These are phyloP conservation scores for Orbicella faveolata DNA, from an alignment of 64 coral and sea anemone genomes.

Conservation along the genomic window DNA sequence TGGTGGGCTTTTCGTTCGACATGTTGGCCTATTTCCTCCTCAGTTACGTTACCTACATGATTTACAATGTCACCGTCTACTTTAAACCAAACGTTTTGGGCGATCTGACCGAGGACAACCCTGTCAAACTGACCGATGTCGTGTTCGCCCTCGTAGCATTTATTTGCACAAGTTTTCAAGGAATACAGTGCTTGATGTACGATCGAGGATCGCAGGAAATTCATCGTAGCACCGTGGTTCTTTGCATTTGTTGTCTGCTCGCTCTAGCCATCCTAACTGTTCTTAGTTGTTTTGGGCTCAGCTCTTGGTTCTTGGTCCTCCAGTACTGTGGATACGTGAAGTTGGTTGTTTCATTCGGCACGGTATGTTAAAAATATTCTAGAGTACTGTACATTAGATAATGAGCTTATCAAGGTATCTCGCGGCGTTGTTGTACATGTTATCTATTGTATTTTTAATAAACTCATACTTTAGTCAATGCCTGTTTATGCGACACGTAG, in stretches of 20 bases:
- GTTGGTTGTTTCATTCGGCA: slow-evolving; percentile 73
- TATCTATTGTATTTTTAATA: too few species aligned
- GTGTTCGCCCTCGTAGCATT: slow-evolving; percentile 75
- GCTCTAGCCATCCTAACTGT: slow-evolving; percentile 32
- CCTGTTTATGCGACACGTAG: too few species aligned
- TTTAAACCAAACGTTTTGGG: slow-evolving; percentile 65
- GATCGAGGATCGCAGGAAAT: slow-evolving; percentile 78
- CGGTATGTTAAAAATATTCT: slow-evolving; percentile 46
- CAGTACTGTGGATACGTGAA: slow-evolving; percentile 89
- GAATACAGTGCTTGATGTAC: slow-evolving; percentile 70
- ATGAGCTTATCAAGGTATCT: not conserved
- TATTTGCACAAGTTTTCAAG: slow-evolving; percentile 45
- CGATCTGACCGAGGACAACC: slow-evolving; percentile 55
- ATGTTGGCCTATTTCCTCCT: slow-evolving; percentile 78
- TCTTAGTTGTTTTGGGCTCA: slow-evolving; percentile 31
- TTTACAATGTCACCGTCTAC: slow-evolving; percentile 72
- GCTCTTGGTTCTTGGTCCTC: slow-evolving; percentile 58
- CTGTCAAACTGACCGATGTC: slow-evolving; percentile 77
- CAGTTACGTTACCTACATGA: slow-evolving; percentile 76
- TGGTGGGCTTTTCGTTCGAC: slow-evolving; percentile 87
- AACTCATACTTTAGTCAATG: too few species aligned
- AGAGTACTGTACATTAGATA: not conserved
- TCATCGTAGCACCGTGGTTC: slow-evolving; percentile 45
- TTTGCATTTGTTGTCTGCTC: slow-evolving; percentile 28
- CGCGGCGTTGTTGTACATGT: too few species aligned